These are phyloP conservation scores for Junonia oenone DNA, from an alignment of 2,888 invertebrate genomes.

Conservation along the genomic window DNA sequence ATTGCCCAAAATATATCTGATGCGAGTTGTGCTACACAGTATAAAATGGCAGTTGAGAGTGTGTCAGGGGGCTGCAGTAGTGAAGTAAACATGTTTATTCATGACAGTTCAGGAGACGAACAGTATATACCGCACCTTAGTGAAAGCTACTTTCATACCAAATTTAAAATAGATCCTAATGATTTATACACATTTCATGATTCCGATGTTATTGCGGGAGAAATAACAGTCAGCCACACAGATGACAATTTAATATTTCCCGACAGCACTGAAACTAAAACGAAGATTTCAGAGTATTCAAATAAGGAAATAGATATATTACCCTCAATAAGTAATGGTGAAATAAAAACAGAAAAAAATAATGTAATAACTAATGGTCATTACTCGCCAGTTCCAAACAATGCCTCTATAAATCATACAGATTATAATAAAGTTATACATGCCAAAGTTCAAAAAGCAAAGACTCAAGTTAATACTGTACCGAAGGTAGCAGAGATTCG, in stretches of 20 bases:
- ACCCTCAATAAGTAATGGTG: constrained; percentile 55
- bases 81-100: constrained; percentile 68
- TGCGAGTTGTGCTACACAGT: constrained; percentile 72
- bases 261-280: constrained; percentile 55
- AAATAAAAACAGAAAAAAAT: constrained; percentile 49
- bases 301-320: constrained; percentile 54
- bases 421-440: constrained; percentile 45
- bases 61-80: constrained; percentile 58
- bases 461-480: constrained; percentile 40
- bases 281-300: constrained; percentile 52
- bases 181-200: constrained; percentile 75
- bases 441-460: constrained; percentile 61
- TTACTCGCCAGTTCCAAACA: constrained; percentile 40
- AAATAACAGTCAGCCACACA: constrained; percentile 72
- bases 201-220: constrained; percentile 69
- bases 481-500: constrained; percentile 44
- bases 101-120: constrained; percentile 66
- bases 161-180: constrained; percentile 75
- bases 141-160: constrained; percentile 67
- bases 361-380: constrained; percentile 60
- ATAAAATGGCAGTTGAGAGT: constrained; percentile 72
- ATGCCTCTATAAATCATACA: constrained; percentile 33
- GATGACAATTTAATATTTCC: constrained; percentile 64
- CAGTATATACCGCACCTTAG: constrained; percentile 67
- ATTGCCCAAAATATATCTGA: constrained; percentile 75